Evolutionary conservation across 2,797 vertebrate genomes (phyloP).

Genomic region (Megalops cyprinoides): DNA sequence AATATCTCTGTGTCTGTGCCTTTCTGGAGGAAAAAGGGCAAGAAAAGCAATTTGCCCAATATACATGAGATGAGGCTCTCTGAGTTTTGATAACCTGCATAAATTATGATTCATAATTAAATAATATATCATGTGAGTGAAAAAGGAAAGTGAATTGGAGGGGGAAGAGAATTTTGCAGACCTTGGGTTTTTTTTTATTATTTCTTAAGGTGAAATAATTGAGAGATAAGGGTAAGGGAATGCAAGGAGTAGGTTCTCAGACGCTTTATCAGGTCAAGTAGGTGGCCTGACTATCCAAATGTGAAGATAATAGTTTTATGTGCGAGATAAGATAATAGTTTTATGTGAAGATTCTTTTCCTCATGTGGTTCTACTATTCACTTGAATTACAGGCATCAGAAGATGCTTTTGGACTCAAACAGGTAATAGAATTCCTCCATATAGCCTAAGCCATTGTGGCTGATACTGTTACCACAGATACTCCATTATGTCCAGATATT

Average conservation of each 20-base stretch:
- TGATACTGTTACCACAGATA: no score
- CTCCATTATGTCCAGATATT: no score
- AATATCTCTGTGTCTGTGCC: slow-evolving; percentile 77
- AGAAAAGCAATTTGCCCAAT: slow-evolving; percentile 82
- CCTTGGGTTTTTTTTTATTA: slow-evolving; percentile 70
- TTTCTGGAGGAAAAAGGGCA: slow-evolving; percentile 32
- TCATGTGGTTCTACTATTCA: no score
- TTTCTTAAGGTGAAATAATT: slow-evolving; percentile 76
- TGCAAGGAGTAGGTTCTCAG: slow-evolving; percentile 52
- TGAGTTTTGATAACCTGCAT: slow-evolving; percentile 82
- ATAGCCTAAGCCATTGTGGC: background rate
- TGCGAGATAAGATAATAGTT: no score
- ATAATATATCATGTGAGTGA: slow-evolving; percentile 77
- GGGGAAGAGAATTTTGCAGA: slow-evolving; percentile 41
- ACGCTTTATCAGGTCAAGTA: slow-evolving; percentile 32
- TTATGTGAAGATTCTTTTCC: no score
- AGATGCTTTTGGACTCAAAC: no score
- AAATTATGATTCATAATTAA: slow-evolving; percentile 84
- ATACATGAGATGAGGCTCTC: slow-evolving; percentile 83
- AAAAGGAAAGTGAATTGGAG: slow-evolving; percentile 66
- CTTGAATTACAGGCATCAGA: no score
- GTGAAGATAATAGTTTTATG: no score
- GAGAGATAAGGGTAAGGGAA: slow-evolving; percentile 65
- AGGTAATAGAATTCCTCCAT: no score
- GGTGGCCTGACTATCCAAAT: background rate